Evolutionary conservation across 1,140 invertebrate genomes (phyloP).

Genomic region (Ericerus pela): DNA sequence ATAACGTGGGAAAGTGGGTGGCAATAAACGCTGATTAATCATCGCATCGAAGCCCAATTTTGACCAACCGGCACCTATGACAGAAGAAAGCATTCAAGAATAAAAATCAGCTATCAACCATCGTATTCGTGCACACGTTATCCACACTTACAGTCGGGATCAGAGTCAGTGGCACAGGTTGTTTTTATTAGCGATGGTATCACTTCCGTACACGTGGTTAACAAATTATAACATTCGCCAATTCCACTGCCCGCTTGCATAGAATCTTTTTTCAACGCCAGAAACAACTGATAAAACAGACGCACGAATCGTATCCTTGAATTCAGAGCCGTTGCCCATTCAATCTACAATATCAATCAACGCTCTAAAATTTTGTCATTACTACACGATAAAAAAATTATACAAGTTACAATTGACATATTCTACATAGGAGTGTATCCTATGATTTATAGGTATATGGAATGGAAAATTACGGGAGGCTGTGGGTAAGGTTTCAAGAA

Average conservation of each 20-base stretch:
- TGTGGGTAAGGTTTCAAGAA: too few relatives aligned
- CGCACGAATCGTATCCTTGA: slow-evolving; percentile 71
- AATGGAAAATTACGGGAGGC: too few relatives aligned
- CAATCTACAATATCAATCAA: too few relatives aligned
- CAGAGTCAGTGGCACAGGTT: too few relatives aligned
- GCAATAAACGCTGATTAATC: slow-evolving; percentile 83
- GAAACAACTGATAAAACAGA: slow-evolving; percentile 65
- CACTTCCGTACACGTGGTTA: slow-evolving; percentile 55
- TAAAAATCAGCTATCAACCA: background rate
- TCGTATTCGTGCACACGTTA: background rate
- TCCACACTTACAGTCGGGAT: background rate
- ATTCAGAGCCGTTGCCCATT: slow-evolving; percentile 50
- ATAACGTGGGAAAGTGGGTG: slow-evolving; percentile 94
- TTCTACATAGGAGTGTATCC: too few relatives aligned
- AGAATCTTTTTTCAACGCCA: slow-evolving; percentile 45
- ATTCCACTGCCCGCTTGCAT: slow-evolving; percentile 40
- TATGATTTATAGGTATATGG: too few relatives aligned
- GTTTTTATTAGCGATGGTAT: slow-evolving; percentile 66
- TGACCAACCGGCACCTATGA: slow-evolving; percentile 22
- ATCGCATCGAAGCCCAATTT: slow-evolving; percentile 80
- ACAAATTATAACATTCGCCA: slow-evolving; percentile 47
- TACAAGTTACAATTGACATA: too few relatives aligned
- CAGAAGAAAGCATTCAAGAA: too few relatives aligned
- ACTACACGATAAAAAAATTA: too few relatives aligned
- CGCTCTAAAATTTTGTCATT: too few relatives aligned